A percentile compares a stretch with the other conserved stretches of the same genome.
Evolutionary conservation across 2,888 invertebrate species (phyloP).

Genomic region (Phragmatobia fuliginosa): DNA sequence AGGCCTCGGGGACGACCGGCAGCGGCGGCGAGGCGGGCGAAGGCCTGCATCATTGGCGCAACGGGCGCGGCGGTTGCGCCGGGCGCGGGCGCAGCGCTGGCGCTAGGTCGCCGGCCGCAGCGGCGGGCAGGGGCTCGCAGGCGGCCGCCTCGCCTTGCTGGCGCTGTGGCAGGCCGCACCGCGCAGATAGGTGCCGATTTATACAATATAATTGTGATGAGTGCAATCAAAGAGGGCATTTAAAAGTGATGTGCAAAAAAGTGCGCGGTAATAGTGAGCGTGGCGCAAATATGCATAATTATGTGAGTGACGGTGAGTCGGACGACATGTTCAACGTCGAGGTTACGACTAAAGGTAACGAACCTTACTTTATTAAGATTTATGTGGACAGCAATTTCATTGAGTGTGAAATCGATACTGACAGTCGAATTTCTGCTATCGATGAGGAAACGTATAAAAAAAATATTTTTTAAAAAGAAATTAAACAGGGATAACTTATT

Average conservation of each 20-base stretch:
- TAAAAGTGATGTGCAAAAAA: slow-evolving; percentile 11
- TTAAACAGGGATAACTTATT: not conserved
- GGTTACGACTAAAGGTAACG: slow-evolving; percentile 7
- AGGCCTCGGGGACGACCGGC: not conserved
- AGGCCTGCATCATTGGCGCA: not conserved
- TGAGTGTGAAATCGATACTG: slow-evolving; percentile 3
- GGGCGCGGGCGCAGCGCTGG: slow-evolving; percentile 3
- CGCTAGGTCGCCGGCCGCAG: not conserved
- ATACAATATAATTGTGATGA: slow-evolving; percentile 18
- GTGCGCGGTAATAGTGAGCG: not conserved
- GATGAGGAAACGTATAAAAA: not conserved
- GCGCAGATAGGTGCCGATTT: slow-evolving; percentile 10
- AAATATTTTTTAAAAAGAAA: slow-evolving; percentile 10
- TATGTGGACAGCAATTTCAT: not conserved
- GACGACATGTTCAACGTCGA: slow-evolving; percentile 14
- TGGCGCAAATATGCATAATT: not conserved
- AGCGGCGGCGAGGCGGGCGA: not conserved
- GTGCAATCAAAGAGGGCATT: slow-evolving; percentile 17
- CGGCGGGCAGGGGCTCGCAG: not conserved
- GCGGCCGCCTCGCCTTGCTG: not conserved
- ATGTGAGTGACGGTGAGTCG: slow-evolving; percentile 6
- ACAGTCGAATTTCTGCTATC: not conserved
- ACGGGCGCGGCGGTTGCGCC: not conserved
- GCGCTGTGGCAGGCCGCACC: slow-evolving; percentile 5
- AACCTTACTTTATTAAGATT: slow-evolving; percentile 8